These are phyloP conservation scores for Alectoris magna DNA, from an alignment of 2,797 vertebrate species.

Conservation along the genomic window DNA sequence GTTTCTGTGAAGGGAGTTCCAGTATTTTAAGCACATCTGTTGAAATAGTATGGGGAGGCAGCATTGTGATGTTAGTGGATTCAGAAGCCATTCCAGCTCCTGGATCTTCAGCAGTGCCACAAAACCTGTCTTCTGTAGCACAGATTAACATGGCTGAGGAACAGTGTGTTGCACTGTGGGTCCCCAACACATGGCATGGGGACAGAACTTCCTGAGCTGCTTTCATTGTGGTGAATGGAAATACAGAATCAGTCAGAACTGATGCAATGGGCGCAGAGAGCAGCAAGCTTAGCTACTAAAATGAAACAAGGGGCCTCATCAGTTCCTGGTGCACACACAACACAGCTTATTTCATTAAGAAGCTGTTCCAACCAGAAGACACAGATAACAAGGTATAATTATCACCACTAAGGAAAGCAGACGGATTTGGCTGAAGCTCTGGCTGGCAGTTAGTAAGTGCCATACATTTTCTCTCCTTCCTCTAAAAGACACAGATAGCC, in stretches of 20 bases:
- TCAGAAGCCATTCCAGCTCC: neutral
- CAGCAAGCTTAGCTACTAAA: neutral
- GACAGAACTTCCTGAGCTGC: conserved; percentile 6
- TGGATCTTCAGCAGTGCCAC: neutral
- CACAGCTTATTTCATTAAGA: neutral
- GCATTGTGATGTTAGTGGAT: neutral
- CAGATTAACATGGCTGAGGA: neutral
- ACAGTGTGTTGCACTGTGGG: neutral
- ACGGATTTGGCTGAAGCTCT: too few species aligned
- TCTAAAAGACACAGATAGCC: neutral
- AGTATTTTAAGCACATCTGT: neutral
- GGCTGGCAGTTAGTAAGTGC: too few species aligned
- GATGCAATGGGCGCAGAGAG: neutral
- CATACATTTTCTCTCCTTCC: neutral
- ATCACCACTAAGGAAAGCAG: too few species aligned
- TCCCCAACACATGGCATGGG: neutral
- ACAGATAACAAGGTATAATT: too few species aligned
- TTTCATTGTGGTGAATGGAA: neutral
- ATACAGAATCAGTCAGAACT: neutral
- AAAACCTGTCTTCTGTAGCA: neutral
- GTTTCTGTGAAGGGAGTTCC: neutral
- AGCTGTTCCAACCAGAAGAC: neutral
- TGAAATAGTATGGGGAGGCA: neutral
- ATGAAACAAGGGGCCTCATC: neutral
- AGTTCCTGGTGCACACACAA: neutral